Conservation (phyloP, 2,113 vertebrate genomes). For the Bos javanicus region DNA sequence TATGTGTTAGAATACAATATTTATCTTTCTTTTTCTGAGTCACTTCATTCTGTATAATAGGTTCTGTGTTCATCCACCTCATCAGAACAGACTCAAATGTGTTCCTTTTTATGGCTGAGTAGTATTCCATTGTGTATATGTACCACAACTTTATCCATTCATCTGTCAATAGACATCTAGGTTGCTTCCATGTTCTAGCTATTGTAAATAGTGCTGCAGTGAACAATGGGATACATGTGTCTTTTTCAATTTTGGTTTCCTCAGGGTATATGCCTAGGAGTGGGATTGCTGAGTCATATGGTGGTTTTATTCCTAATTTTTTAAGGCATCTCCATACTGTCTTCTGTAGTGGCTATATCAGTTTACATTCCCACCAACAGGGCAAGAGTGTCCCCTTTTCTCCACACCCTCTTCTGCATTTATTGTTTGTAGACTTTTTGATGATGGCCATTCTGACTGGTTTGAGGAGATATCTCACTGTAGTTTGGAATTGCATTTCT, state of each 20-base stretch:
- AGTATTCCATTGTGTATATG: background rate
- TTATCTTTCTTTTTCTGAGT: background rate
- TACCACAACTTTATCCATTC: background rate
- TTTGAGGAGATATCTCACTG: background rate
- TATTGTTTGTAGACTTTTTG: background rate
- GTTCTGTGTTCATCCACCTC: background rate
- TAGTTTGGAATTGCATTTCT: background rate
- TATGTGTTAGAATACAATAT: background rate
- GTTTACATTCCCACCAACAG: background rate
- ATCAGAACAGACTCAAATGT: background rate
- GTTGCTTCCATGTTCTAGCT: background rate
- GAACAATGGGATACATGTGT: background rate
- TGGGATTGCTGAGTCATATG: background rate
- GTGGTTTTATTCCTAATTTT: background rate
- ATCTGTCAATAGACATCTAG: background rate
- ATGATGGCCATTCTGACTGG: background rate
- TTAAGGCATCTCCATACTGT: background rate
- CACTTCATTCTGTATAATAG: background rate
- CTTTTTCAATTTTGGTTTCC: background rate
- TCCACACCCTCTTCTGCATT: background rate
- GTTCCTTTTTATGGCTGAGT: background rate
- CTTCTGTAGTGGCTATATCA: background rate
- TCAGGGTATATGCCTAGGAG: background rate
- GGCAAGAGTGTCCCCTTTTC: background rate
- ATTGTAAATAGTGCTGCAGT: background rate